phyloP scores from a whole-genome alignment of 2,888 invertebrate genomes.

The Heliconius hortense region DNA sequence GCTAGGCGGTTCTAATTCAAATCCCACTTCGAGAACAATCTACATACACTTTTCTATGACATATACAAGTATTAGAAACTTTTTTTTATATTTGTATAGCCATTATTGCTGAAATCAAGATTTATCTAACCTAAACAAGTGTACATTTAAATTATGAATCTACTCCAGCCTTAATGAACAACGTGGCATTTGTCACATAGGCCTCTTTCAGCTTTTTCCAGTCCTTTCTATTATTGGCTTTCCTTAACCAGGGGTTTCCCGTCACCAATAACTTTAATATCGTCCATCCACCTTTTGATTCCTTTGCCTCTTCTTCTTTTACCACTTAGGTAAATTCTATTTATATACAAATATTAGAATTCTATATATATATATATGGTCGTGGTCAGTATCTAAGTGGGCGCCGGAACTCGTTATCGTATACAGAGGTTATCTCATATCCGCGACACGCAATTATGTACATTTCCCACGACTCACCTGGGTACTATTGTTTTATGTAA shows the following conservation, averaged over 20 bases:
- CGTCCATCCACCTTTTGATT: conserved; percentile 4
- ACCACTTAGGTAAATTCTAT: neutral
- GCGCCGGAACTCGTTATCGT: conserved; percentile 63
- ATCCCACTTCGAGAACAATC: neutral
- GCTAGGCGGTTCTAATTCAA: neutral
- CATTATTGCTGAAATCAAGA: no score
- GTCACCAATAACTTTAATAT: conserved; percentile 1
- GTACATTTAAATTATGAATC: neutral
- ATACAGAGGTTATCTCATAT: conserved; percentile 64
- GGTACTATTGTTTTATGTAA: conserved; percentile 37
- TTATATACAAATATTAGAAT: neutral
- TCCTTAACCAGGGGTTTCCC: conserved; percentile 1
- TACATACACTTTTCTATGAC: neutral
- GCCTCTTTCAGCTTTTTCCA: neutral
- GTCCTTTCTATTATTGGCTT: neutral
- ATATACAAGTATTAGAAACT: no score
- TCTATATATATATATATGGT: conserved; percentile 27
- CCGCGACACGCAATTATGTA: conserved; percentile 65
- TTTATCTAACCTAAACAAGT: no score
- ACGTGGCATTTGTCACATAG: neutral
- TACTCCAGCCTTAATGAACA: neutral
- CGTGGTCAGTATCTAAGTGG: conserved; percentile 63
- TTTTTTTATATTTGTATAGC: no score
- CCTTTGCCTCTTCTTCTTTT: neutral
- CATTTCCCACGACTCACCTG: conserved; percentile 66